phyloP scores from a whole-genome alignment of 2,797 vertebrate species.

The Sphenodon punctatus region DNA sequence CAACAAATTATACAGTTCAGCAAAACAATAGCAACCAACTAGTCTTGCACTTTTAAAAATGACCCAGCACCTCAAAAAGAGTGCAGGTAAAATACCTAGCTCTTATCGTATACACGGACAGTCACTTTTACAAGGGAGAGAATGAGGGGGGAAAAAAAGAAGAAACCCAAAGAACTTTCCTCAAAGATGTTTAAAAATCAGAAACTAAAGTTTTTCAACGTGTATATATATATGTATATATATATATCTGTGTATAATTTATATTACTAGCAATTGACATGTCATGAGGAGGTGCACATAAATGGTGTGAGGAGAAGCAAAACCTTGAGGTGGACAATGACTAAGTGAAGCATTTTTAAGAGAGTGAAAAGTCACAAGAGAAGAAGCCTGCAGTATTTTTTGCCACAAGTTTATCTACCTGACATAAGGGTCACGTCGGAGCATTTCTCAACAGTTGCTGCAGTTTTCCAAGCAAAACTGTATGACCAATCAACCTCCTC shows the following conservation, averaged over 20 bases:
- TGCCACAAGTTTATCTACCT: slow-evolving; percentile 27
- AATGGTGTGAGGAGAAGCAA: neutral
- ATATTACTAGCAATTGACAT: slow-evolving; percentile 36
- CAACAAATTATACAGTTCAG: neutral
- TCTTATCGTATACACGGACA: slow-evolving; percentile 8
- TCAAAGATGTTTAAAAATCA: neutral
- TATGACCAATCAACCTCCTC: neutral
- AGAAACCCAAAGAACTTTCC: slow-evolving; percentile 17
- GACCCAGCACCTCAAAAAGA: neutral
- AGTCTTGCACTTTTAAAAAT: neutral
- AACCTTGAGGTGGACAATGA: neutral
- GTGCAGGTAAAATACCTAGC: neutral
- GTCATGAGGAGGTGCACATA: neutral
- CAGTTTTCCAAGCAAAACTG: neutral
- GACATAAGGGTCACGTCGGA: slow-evolving; percentile 13
- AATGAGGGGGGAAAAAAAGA: slow-evolving; percentile 18
- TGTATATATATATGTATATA: slow-evolving; percentile 13
- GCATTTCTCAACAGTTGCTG: neutral
- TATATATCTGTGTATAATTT: slow-evolving; percentile 51
- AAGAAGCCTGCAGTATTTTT: slow-evolving; percentile 17
- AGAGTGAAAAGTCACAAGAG: neutral
- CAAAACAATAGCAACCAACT: neutral
- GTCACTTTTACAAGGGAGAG: slow-evolving; percentile 28
- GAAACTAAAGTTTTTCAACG: slow-evolving; percentile 31
- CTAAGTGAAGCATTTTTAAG: neutral